Evolutionary conservation across 2,888 invertebrate genomes (phyloP), one percentile per base, ranked within the genome.

Genomic region (Urechis unicinctus): DNA sequence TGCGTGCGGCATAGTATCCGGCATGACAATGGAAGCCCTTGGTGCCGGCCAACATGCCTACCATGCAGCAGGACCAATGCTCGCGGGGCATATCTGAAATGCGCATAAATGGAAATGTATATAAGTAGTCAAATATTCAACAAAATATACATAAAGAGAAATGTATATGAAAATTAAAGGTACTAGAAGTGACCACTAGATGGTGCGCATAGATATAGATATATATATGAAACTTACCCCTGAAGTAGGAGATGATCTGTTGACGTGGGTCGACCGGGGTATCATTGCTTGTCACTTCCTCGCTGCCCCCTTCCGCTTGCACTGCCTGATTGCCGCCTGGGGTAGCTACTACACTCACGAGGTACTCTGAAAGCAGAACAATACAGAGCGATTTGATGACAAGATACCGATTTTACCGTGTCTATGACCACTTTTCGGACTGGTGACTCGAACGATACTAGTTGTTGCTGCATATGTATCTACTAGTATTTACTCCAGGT

Each of bases 21-120:
- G 65, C 67, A 36, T 65, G 63, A 50, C 73, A 73, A 57, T 71
- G 69, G 63, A 71, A 73, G 9, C 71, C 73, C 55, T 72, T 73
- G 59, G 71, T 69, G 3, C 72, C 73, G 4, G 73, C 72, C 51
- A 73, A 53, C 31, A 62, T 62, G n/a, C 73, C 73, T 53, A 73
- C 57, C 61, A 69, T 65, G 60, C 73, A 73, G 50, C 73, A 73
- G 3, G 69, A 66, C 58, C 63, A 66, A 45, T 70, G 64, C 30
- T 52, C 42, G 5, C 64, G 53, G 17, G 64, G 61, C 6, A 66
- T 63, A 24, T 61, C 66, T 66, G 56, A 36, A 57, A 50, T 28
- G 45, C n/a, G 45, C 13, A n/a, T n/a, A n/a, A n/a, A n/a, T n/a
- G 41, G 17, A 36, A n/a, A n/a, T n/a, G n/a, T n/a, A n/a, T 36